Evolutionary conservation across 64 coral and sea anemone species (phyloP).

Genomic region (Hydrozoanthus tunicans): DNA sequence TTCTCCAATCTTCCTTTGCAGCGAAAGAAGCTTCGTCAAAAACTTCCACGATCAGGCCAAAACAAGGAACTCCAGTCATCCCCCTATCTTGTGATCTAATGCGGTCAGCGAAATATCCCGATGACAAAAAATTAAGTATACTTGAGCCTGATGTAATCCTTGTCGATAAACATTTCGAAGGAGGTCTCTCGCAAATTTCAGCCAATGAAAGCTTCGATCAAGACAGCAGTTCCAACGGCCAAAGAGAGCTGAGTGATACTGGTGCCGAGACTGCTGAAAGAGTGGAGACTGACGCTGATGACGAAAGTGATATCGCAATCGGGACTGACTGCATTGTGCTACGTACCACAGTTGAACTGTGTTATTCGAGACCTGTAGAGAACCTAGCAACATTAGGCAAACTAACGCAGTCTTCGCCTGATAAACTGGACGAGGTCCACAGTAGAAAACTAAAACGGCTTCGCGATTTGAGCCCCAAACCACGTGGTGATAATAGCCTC

Average conservation of each 20-base stretch:
- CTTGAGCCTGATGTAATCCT: background rate
- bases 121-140: background rate
- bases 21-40: slow-evolving; percentile 12
- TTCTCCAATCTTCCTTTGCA: slow-evolving; percentile 49
- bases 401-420: background rate
- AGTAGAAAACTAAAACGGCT: background rate
- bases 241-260: background rate
- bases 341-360: background rate
- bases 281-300: background rate
- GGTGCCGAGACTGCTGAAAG: too few relatives aligned
- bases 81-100: slow-evolving; percentile 6
- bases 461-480: background rate
- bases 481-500: too few relatives aligned
- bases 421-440: background rate
- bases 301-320: background rate
- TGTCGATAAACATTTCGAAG: background rate
- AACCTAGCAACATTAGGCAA: background rate
- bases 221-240: background rate
- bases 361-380: background rate
- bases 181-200: background rate
- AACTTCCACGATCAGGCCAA: background rate
- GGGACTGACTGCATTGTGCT: background rate
- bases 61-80: slow-evolving; percentile 10
- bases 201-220: background rate
- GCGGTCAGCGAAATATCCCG: background rate